These are phyloP conservation scores for Papilio gigon DNA, from an alignment of 2,888 invertebrate genomes.

Conservation along the genomic window DNA sequence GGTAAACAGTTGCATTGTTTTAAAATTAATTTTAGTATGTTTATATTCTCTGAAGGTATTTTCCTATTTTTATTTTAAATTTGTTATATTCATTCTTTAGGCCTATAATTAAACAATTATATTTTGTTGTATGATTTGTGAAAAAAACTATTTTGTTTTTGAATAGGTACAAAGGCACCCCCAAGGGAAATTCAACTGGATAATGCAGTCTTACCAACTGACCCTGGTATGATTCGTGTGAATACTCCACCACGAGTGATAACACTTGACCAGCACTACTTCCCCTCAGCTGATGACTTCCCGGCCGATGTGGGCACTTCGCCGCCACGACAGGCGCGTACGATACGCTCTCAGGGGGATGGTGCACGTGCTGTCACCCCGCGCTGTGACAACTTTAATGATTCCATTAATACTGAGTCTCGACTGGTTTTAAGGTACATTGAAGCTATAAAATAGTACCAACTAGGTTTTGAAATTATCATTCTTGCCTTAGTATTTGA, in stretches of 20 bases:
- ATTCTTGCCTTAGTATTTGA: no score
- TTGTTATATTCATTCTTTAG: no score
- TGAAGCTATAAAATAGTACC: not conserved
- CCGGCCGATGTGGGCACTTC: constrained; percentile 62
- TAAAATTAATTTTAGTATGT: no score
- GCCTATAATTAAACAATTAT: no score
- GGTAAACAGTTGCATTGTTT: constrained; percentile 59
- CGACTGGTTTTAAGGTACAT: constrained; percentile 71
- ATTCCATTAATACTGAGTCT: constrained; percentile 77
- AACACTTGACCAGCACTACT: constrained; percentile 92
- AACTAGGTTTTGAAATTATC: not conserved
- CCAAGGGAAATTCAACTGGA: constrained; percentile 93
- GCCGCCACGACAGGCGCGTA: constrained; percentile 66
- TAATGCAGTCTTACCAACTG: constrained; percentile 88
- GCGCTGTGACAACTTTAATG: constrained; percentile 71
- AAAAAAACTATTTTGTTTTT: no score
- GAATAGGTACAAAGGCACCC: constrained; percentile 90
- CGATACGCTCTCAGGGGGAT: constrained; percentile 69
- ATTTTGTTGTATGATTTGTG: no score
- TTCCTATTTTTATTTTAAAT: no score
- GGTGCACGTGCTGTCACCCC: constrained; percentile 69
- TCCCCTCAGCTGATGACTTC: constrained; percentile 86
- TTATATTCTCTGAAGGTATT: no score
- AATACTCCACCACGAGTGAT: constrained; percentile 94
- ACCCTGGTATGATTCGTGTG: constrained; percentile 89